Conservation (phyloP, 1,140 invertebrate species). For the Drepana arcuata region DNA sequence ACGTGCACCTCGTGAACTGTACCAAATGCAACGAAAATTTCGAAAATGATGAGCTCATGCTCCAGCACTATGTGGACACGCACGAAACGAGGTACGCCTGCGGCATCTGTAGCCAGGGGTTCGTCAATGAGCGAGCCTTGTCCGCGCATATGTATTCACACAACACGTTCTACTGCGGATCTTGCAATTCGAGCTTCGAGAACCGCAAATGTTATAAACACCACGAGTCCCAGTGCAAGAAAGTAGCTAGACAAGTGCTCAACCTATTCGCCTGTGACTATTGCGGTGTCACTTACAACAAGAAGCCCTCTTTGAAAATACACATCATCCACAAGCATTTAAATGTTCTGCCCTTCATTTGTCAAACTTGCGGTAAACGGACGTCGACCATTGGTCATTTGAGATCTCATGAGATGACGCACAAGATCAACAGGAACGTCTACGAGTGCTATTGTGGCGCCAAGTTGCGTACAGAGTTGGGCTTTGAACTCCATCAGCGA, state of each 20-base stretch:
- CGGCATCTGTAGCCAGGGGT: constrained; percentile 29
- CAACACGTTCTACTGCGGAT: constrained; percentile 33
- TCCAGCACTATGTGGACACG: constrained; percentile 2
- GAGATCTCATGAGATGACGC: constrained; percentile 47
- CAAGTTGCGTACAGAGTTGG: constrained; percentile 38
- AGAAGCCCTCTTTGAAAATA: constrained; percentile 49
- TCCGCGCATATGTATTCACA: constrained; percentile 36
- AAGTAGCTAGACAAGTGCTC: background rate
- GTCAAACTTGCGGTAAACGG: constrained; percentile 51
- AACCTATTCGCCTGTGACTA: constrained; percentile 45
- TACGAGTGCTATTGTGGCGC: constrained; percentile 56
- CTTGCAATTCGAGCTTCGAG: constrained; percentile 34
- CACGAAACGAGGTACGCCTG: constrained; percentile 24
- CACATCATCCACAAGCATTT: constrained; percentile 65
- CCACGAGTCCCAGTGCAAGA: constrained; percentile 30
- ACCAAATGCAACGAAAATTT: constrained; percentile 31
- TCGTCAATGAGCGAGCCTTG: constrained; percentile 29
- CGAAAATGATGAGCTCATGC: too few relatives aligned
- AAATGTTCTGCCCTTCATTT: constrained; percentile 48
- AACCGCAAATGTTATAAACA: constrained; percentile 40
- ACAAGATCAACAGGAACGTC: constrained; percentile 35
- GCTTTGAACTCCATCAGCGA: constrained; percentile 46
- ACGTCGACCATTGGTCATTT: constrained; percentile 53
- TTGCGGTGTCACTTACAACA: constrained; percentile 40
- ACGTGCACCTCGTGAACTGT: constrained; percentile 19